A percentile compares a stretch with the other conserved stretches of the same genome.
These are phyloP conservation scores for Poecilus cupreus DNA, from an alignment of 2,888 invertebrate species.

Conservation along the genomic window DNA sequence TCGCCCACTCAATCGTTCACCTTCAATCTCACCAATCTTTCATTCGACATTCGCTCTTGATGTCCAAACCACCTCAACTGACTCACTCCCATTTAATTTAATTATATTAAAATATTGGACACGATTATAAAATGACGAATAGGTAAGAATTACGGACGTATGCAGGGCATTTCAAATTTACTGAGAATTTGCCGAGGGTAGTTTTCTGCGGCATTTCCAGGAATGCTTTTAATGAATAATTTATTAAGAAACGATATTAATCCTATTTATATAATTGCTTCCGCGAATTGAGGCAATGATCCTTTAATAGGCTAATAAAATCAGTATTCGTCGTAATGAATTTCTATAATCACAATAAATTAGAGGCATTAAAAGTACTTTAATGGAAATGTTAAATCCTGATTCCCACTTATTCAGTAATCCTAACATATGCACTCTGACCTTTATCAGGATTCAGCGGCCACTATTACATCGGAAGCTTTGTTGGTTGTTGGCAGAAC, in stretches of 20 bases:
- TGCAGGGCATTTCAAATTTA: not conserved
- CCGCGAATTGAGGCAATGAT: not conserved
- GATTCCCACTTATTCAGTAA: conserved; percentile 26
- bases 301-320: not conserved
- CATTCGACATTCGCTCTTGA: too few species aligned
- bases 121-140: too few species aligned
- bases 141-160: too few species aligned
- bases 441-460: conserved; percentile 17
- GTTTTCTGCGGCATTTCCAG: too few species aligned
- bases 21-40: too few species aligned
- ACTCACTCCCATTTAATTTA: too few species aligned
- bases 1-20: too few species aligned
- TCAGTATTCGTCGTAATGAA: conserved; percentile 25
- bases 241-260: not conserved
- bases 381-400: conserved; percentile 43
- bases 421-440: conserved; percentile 37
- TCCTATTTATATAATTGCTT: conserved; percentile 27
- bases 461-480: not conserved
- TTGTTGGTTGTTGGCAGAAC: not conserved
- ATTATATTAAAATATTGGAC: too few species aligned
- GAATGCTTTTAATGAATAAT: too few species aligned
- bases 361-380: conserved; percentile 11
- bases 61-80: too few species aligned
- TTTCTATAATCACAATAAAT: conserved; percentile 20
- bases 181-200: too few species aligned